A percentile compares a stretch with the other conserved stretches of the same genome.
phyloP scores from a whole-genome alignment of 2,797 vertebrate genomes.

The Gouania willdenowi region DNA sequence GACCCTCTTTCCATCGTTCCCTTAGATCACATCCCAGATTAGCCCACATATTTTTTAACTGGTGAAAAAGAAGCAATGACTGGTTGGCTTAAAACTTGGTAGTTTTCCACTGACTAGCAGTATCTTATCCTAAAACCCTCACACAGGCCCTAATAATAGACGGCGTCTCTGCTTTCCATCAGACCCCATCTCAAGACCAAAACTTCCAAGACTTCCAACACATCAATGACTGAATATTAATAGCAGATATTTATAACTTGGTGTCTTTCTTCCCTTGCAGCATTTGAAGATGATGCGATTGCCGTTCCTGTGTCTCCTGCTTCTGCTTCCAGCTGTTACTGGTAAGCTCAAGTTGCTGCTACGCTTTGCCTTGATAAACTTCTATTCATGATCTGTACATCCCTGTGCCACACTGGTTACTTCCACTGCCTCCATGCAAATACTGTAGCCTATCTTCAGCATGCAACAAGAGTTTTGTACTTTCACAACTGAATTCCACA shows the following conservation, averaged over 20 bases:
- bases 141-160: slow-evolving; percentile 38
- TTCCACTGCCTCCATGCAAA: slow-evolving; percentile 23
- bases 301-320: slow-evolving; percentile 70
- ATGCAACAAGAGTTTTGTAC: slow-evolving; percentile 12
- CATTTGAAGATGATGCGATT: slow-evolving; percentile 79
- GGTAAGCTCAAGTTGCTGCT: slow-evolving; percentile 68
- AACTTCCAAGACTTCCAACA: slow-evolving; percentile 37
- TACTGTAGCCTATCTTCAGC: slow-evolving; percentile 2
- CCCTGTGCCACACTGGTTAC: slow-evolving; percentile 22
- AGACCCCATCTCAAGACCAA: slow-evolving; percentile 31
- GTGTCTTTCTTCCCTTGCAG: slow-evolving; percentile 42
- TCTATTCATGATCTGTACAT: slow-evolving; percentile 49
- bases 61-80: slow-evolving; percentile 7
- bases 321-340: slow-evolving; percentile 62
- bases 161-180: slow-evolving; percentile 33
- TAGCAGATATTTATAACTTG: slow-evolving; percentile 59
- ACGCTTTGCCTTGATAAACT: slow-evolving; percentile 57
- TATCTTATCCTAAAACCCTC: slow-evolving; percentile 14
- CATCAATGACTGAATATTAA: slow-evolving; percentile 59
- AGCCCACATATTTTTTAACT: slow-evolving; percentile 7
- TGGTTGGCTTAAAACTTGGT: slow-evolving; percentile 15
- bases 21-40: slow-evolving; percentile 43
- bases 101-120: slow-evolving; percentile 42
- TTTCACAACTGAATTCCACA: slow-evolving; percentile 7
- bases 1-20: slow-evolving; percentile 8